Evolutionary conservation across 2,113 vertebrate species (phyloP).

Genomic region (Diadophis punctatus): DNA sequence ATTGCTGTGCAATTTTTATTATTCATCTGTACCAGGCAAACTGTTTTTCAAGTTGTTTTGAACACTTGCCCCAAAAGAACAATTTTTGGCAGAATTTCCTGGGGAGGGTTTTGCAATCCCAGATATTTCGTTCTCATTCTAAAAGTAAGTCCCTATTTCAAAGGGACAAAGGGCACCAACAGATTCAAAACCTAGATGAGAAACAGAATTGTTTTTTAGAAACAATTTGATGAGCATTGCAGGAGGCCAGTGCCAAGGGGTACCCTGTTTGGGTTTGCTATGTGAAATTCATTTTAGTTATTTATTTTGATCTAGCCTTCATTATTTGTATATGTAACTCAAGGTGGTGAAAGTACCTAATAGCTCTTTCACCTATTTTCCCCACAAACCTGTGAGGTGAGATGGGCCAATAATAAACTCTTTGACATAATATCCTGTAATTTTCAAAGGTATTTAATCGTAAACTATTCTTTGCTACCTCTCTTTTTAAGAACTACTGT

Average conservation of each 20-base stretch:
- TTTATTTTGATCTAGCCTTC: not conserved
- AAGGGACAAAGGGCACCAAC: not conserved
- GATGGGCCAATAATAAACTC: not conserved
- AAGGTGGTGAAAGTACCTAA: not conserved
- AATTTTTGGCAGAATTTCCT: not conserved
- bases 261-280: not conserved
- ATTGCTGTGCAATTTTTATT: not conserved
- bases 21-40: not conserved
- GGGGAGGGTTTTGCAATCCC: conserved; percentile 22
- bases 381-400: not conserved
- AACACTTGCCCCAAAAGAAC: conserved; percentile 5
- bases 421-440: not conserved
- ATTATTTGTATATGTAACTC: not conserved
- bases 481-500: not conserved
- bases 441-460: not conserved
- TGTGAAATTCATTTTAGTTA: not conserved
- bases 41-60: conserved; percentile 7
- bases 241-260: not conserved
- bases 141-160: rapidly evolving
- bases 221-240: rapidly evolving
- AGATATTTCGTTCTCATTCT: conserved; percentile 19
- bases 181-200: not conserved
- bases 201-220: not conserved
- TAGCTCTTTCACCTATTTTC: not conserved
- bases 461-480: not conserved